Base-by-base conservation (phyloP, 2,888 invertebrate species). In the Drosophila subsilvestris region DNA sequence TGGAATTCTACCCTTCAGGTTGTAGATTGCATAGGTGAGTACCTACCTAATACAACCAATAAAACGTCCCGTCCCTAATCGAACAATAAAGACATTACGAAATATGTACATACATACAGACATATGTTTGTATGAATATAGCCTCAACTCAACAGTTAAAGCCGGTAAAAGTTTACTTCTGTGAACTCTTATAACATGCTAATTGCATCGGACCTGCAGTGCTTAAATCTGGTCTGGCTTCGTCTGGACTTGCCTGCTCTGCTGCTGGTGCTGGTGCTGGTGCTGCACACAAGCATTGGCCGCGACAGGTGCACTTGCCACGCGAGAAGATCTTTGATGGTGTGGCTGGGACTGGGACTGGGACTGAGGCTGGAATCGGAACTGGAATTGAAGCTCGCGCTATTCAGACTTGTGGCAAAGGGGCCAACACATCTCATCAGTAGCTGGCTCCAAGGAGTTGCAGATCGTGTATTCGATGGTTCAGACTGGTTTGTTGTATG, bases 291-390 rank as follows among this genome's bases (percentile, higher is more conserved):
- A 80, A 67, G 86, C 80, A 73, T 51, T 71, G 72, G 71, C 27
- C 45, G 71, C 83, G 81, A 83, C 83, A 83, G 83, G 83, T 83
- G 83, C 76, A 84, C 69, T 86, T 86, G 86, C 82, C 79, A 86
- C 86, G 86, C 74, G 76, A 58, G 63, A 75, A 73, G 60, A 71
- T 79, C 63, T 68, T 57, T 65, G 49, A 45, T 29, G 47, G 22
- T 57, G 14, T 51, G 29, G 22, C 47, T 55, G 47, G 27, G 45
- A 8, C 29, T 18, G 29, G 51, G 25, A 3, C 7, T 32, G 22
- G 42, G 29, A 17, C 47, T 55, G 47, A 20, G 32, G 48, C 48
- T 42, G 37, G 57, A 56, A 44, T 66, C 56, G 66, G 56, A 66
- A 66, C 66, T 49, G 66, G 66, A 66, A 65, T 66, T 43, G 49